Evolutionary conservation across 1,140 invertebrate genomes (phyloP).

Genomic region (Lordiphosa mommai): DNA sequence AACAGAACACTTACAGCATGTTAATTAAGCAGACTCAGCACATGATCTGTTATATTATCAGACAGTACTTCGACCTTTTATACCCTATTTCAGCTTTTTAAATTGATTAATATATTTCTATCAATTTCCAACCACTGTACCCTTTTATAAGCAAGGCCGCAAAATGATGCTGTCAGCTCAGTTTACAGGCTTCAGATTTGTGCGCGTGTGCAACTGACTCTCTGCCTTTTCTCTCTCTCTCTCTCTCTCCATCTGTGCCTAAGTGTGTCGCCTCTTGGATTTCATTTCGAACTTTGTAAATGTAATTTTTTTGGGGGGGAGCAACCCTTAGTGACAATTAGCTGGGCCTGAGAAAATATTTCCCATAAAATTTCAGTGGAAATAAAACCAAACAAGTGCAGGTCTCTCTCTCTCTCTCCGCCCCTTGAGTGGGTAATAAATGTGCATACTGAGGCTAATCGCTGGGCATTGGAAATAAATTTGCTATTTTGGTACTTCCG

Average conservation of each 20-base stretch:
- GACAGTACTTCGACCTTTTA: too few relatives aligned
- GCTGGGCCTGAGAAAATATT: conserved; percentile 32
- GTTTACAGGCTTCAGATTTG: conserved; percentile 2
- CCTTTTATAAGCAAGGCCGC: conserved; percentile 10
- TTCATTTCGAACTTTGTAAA: conserved; percentile 39
- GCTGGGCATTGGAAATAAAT: conserved; percentile 27
- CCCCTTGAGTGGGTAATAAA: conserved; percentile 46
- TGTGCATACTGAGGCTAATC: conserved; percentile 36
- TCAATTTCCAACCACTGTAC: conserved; percentile 9
- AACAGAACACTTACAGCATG: too few relatives aligned
- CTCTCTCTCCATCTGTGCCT: neutral
- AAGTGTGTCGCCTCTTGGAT: conserved; percentile 37
- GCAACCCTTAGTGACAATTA: conserved; percentile 48
- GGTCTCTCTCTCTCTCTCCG: neutral
- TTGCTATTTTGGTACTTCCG: conserved; percentile 52
- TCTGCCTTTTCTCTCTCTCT: too few relatives aligned
- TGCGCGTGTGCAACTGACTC: conserved; percentile 30
- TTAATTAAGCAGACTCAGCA: too few relatives aligned
- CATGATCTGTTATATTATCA: too few relatives aligned
- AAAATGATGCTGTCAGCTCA: neutral
- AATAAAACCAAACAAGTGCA: conserved; percentile 42
- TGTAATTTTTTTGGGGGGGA: conserved; percentile 41
- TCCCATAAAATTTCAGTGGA: conserved; percentile 34
- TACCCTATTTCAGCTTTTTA: too few relatives aligned
- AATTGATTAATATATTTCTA: neutral